Base-by-base conservation (phyloP, 1,140 invertebrate species). In the Macrocentrus cingulum region DNA sequence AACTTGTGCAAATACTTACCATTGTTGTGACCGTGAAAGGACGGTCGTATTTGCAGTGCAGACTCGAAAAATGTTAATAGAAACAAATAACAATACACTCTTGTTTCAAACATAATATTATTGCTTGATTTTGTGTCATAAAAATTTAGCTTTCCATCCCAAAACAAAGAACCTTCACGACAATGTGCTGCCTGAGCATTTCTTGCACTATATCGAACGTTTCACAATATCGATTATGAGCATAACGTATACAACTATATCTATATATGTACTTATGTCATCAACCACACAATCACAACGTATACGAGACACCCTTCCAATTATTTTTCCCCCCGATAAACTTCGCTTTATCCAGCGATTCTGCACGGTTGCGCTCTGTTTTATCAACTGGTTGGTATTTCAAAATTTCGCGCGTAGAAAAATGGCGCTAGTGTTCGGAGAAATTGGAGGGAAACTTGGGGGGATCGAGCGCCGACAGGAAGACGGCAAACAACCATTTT, bases 11-110 rank as follows among this genome's bases (percentile, higher is more conserved):
- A 55, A 39, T 34, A 29, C 68, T 71, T 68, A 80, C 77, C 76
- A 75, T 78, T 78, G 66, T 80, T 80, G 48, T 80, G 75, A 58
- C 72, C 75, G 65, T 77, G 76, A 56, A 76, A 67, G 63, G 76
- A 72, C 56, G 76, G 69, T 57, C 72, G 70, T 58, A 75, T 79
- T 65, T 74, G 74, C 36, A 70, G 70, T 36, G 74, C 70, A 25
- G 68, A 63, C 61, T 75, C 69, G 39, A 80, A 58, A 65, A 78
- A 66, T 53, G 67, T 73, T 62, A 76, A 71, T 57, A 80, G 60
- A 70, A 79, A 66, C 60, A 80, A 66, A 64, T 62, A 77, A 61
- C 66, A 68, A 61, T 70, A 74, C 70, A 78, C 65, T 62, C 69
- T 74, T 62, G 61, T 63, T 62, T 70, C 70, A 63, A 71, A 68